Conservation (phyloP, 2,888 invertebrate species). For the Chouioia cunea region DNA sequence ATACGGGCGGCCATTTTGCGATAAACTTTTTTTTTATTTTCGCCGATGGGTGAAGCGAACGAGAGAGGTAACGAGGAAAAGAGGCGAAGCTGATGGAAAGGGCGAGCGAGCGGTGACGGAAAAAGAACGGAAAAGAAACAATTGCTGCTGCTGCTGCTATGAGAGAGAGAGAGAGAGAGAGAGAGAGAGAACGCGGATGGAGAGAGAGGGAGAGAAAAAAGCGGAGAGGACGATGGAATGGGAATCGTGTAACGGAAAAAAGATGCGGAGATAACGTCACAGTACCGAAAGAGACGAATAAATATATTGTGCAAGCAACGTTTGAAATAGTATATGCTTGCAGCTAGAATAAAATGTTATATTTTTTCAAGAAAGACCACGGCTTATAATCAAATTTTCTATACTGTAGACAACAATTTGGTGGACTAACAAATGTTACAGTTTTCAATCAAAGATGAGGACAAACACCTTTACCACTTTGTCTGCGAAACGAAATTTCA, state of each 20-base stretch:
- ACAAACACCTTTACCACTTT: too few relatives aligned
- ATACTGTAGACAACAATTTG: too few relatives aligned
- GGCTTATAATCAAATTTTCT: too few relatives aligned
- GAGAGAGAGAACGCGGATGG: constrained; percentile 30
- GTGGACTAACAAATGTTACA: too few relatives aligned
- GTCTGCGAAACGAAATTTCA: too few relatives aligned
- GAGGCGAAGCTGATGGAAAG: constrained; percentile 18
- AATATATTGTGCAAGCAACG: background rate
- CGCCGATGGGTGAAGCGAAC: constrained; percentile 45
- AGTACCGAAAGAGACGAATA: constrained; percentile 24
- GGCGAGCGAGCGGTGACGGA: constrained; percentile 27
- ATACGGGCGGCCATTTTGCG: constrained; percentile 68
- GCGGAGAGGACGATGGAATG: constrained; percentile 36
- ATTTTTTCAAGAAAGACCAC: background rate
- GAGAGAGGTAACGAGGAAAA: constrained; percentile 39
- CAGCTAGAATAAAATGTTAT: constrained; percentile 1
- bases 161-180: constrained; percentile 24
- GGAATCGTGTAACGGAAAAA: constrained; percentile 16
- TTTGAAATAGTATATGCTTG: background rate
- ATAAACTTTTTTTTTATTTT: constrained; percentile 58
- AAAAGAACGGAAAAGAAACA: constrained; percentile 43
- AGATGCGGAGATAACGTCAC: constrained; percentile 26
- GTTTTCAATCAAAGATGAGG: too few relatives aligned
- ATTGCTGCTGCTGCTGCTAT: constrained; percentile 19
- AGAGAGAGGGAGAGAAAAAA: constrained; percentile 33